Conservation (phyloP, 2,888 invertebrate genomes). For the Perdita meconis region DNA sequence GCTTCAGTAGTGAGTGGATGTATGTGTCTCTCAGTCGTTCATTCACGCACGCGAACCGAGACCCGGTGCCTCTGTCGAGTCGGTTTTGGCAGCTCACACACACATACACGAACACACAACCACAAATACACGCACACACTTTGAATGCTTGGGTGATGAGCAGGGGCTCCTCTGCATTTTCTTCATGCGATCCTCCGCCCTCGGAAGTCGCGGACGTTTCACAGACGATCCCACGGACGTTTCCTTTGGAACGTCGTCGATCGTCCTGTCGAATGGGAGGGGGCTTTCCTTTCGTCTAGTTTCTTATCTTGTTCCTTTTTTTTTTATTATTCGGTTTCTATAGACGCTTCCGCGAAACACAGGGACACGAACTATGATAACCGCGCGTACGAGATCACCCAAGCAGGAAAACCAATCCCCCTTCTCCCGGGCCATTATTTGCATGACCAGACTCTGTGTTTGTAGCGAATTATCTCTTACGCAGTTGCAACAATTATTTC, state of each 20-base stretch:
- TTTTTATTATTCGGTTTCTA: neutral
- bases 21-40: constrained; percentile 76
- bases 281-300: constrained; percentile 1
- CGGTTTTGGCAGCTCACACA: constrained; percentile 78
- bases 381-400: constrained; percentile 75
- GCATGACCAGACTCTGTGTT: constrained; percentile 84
- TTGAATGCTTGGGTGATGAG: constrained; percentile 82
- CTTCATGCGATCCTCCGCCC: constrained; percentile 16
- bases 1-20: constrained; percentile 81
- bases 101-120: neutral
- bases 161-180: constrained; percentile 22
- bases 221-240: neutral
- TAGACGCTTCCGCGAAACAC: neutral
- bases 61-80: constrained; percentile 64
- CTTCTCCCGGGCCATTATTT: constrained; percentile 84
- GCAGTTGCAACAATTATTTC: constrained; percentile 80
- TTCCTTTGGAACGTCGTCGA: neutral
- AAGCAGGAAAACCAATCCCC: constrained; percentile 78
- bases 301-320: neutral
- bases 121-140: neutral
- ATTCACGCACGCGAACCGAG: constrained; percentile 81
- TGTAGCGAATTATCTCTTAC: constrained; percentile 82
- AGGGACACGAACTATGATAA: constrained; percentile 14
- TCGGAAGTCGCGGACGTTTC: too few relatives aligned
- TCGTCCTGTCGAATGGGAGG: constrained; percentile 12